phyloP scores from a whole-genome alignment of 2,113 vertebrate species.

The Polypterus senegalus region DNA sequence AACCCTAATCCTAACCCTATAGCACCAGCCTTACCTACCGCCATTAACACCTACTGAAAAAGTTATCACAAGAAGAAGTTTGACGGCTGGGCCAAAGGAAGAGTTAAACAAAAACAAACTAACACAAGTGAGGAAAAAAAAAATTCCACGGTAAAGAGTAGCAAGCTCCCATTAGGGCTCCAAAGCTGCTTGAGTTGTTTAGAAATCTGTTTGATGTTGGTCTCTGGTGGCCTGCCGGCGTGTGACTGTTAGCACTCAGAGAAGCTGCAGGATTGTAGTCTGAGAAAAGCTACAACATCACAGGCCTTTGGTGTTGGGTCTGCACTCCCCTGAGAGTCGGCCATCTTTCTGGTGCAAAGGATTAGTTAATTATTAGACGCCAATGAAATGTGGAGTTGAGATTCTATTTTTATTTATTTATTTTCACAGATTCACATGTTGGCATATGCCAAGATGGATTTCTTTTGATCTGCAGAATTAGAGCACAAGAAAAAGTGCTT shows the following conservation, averaged over 20 bases:
- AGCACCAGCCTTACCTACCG: no score
- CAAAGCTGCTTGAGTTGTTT: slow-evolving; percentile 38
- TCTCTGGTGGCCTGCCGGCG: slow-evolving; percentile 33
- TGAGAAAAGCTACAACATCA: slow-evolving; percentile 24
- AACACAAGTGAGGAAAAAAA: not conserved
- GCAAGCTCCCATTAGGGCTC: slow-evolving; percentile 16
- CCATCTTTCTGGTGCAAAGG: slow-evolving; percentile 44
- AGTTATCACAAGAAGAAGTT: no score
- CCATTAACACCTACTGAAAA: no score
- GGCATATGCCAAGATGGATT: slow-evolving; percentile 16
- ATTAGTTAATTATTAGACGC: slow-evolving; percentile 44
- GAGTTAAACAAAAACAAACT: not conserved
- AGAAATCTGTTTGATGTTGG: slow-evolving; percentile 52
- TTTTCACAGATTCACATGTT: slow-evolving; percentile 31
- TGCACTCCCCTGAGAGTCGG: slow-evolving; percentile 33
- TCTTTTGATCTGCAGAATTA: slow-evolving; percentile 35
- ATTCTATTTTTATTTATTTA: no score
- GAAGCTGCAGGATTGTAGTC: slow-evolving; percentile 24
- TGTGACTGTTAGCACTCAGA: slow-evolving; percentile 24
- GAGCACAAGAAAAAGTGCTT: not conserved
- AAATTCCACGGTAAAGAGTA: not conserved
- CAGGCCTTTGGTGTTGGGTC: slow-evolving; percentile 39
- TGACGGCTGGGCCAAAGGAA: not conserved
- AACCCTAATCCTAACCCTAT: no score
- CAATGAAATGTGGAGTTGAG: slow-evolving; percentile 36